Base-by-base conservation (phyloP, 1,140 invertebrate genomes). In the Drosophila erecta region DNA sequence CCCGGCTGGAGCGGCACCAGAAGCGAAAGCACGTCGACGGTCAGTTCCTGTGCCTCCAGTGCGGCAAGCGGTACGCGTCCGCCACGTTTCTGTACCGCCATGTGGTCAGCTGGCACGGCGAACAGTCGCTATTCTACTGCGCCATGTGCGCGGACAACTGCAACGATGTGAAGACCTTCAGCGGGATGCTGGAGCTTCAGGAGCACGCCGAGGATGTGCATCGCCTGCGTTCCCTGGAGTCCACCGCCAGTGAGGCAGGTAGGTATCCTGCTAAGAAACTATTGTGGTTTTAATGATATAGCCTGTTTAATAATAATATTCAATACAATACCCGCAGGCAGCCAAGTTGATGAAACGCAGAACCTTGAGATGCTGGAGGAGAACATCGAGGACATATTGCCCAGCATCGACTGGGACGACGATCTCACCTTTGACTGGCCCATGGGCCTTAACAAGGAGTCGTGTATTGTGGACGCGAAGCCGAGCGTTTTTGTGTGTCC, bases 331-430 rank as follows among this genome's bases (percentile, higher is more conserved):
- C 11, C 22, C 17, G 17, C 6, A 12, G 59, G 33, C 11, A 86
- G 81, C 49, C 44, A 67, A 24, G 58, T 79, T 4, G 84, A 83
- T 15, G 83, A 87, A 3, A 87, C 79, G 1, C 84, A 87, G 37
- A 67, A 87, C 15, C 40, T 87, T 24, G 83, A 87, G 50, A 87
- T 87, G 83, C 60, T 87, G 1, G 83, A 87, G 41, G 83, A 87
- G 71, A 89, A 89, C 37, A 87, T 87, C 30, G 83, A 87, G 4
- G 84, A 87, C 20, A 37, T 87, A 7, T 30, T 86, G 47, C 83
- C 84, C 10, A 79, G 59, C 10, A 44, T 83, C 2, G 84, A 87
- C 35, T 83, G 84, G 84, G 83, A 62, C 11, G 84, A 87, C 49
- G 83, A 87, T 40, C 47, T 89, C 0, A 83, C 84, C 12, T 87